phyloP scores from a whole-genome alignment of 2,888 invertebrate species.

The Zele albiditarsus region DNA sequence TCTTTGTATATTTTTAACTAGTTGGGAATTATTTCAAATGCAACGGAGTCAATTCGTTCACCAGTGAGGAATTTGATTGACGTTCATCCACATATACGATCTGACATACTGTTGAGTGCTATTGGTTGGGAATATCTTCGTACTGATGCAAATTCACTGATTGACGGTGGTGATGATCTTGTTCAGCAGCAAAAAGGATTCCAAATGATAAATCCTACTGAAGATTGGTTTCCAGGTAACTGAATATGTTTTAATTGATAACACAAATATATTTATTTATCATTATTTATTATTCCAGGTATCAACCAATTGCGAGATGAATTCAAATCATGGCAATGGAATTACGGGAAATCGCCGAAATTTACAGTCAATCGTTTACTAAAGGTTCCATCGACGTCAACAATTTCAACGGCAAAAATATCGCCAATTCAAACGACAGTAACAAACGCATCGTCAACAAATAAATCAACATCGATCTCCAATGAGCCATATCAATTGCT shows the following conservation, averaged over 20 bases:
- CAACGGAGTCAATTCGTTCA: constrained; percentile 88
- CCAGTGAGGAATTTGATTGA: constrained; percentile 89
- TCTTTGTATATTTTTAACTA: constrained; percentile 71
- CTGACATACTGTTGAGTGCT: constrained; percentile 83
- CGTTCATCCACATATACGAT: constrained; percentile 81
- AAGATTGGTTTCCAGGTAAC: constrained; percentile 89
- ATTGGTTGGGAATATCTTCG: constrained; percentile 89
- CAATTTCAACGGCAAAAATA: not conserved
- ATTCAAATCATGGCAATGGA: constrained; percentile 90
- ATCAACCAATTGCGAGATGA: constrained; percentile 81
- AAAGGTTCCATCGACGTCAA: constrained; percentile 74
- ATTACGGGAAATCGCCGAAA: constrained; percentile 88
- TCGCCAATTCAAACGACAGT: not conserved
- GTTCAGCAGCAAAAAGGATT: constrained; percentile 87
- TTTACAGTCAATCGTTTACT: constrained; percentile 83
- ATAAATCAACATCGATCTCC: constrained; percentile 21
- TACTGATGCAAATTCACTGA: constrained; percentile 79
- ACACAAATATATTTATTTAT: constrained; percentile 17
- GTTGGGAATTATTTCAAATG: constrained; percentile 86
- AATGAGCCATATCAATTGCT: constrained; percentile 73
- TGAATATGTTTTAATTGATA: not conserved
- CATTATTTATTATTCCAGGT: constrained; percentile 76
- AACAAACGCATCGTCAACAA: not conserved
- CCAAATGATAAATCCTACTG: constrained; percentile 88
- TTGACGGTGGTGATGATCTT: constrained; percentile 82